Evolutionary conservation across 1,140 invertebrate species (phyloP).

Genomic region (Trachelipus rathkii): DNA sequence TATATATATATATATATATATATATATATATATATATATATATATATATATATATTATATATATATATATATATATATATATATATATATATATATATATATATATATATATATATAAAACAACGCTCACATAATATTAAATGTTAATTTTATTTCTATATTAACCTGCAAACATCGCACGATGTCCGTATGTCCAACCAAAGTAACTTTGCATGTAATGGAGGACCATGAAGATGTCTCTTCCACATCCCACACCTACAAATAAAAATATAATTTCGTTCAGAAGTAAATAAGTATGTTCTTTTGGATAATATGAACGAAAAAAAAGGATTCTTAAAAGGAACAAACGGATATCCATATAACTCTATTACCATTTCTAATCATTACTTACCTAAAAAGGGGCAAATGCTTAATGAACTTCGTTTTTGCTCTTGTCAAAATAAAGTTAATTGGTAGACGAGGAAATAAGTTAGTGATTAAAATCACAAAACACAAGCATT

Average conservation of each 20-base stretch:
- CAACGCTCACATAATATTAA: neutral
- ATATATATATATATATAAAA: neutral
- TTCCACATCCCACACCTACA: constrained; percentile 56
- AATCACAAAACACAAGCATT: too few species aligned
- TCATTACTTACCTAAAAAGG: too few species aligned
- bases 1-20: constrained; percentile 24
- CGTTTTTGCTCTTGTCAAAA: too few species aligned
- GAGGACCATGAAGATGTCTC: constrained; percentile 54
- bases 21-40: constrained; percentile 16
- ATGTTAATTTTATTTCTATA: neutral
- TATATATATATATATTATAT: constrained; percentile 18
- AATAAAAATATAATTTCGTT: constrained; percentile 22
- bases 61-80: constrained; percentile 28
- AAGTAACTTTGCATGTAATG: constrained; percentile 58
- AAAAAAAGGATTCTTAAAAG: neutral
- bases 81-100: constrained; percentile 28
- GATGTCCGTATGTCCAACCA: constrained; percentile 56
- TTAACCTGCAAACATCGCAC: constrained; percentile 56
- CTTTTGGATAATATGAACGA: neutral
- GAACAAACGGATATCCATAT: too few species aligned
- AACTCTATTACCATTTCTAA: too few species aligned
- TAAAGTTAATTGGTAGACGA: too few species aligned
- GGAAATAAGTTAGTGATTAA: too few species aligned
- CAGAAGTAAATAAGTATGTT: constrained; percentile 14
- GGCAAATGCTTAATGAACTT: too few species aligned